Evolutionary conservation across 2,888 invertebrate genomes (phyloP).

Genomic region (Drosophila monieri): DNA sequence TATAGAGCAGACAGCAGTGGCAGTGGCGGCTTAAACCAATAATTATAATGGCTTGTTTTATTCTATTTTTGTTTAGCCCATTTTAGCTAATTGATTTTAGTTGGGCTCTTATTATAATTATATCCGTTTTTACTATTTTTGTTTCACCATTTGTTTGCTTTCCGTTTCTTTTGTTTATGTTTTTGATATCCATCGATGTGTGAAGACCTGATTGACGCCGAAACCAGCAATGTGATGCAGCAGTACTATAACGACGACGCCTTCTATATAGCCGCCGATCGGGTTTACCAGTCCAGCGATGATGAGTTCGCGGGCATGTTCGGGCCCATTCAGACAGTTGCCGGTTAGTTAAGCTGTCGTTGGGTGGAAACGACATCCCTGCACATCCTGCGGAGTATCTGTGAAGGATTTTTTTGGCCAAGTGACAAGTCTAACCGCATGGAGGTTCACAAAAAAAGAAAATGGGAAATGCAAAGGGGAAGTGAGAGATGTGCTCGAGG

Average conservation of each 20-base stretch:
- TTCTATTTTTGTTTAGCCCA: conserved; percentile 12
- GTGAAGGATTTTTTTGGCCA: conserved; percentile 4
- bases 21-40: not conserved
- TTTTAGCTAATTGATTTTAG: conserved; percentile 32
- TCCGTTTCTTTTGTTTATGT: conserved; percentile 24
- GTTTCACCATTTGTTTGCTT: conserved; percentile 13
- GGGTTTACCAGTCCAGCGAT: conserved; percentile 82
- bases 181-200: conserved; percentile 18
- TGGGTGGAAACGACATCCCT: not conserved
- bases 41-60: conserved; percentile 16
- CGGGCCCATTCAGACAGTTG: conserved; percentile 83
- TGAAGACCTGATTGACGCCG: conserved; percentile 81
- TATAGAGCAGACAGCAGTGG: conserved; percentile 8
- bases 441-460: not conserved
- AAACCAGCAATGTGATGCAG: conserved; percentile 81
- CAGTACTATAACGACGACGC: conserved; percentile 83
- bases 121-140: conserved; percentile 27
- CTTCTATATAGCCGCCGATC: conserved; percentile 83
- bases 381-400: not conserved
- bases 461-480: not conserved
- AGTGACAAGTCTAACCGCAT: conserved; percentile 11
- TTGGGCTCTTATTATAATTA: conserved; percentile 17
- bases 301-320: conserved; percentile 84
- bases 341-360: conserved; percentile 78
- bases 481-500: conserved; percentile 22